Conservation (phyloP, 1,140 invertebrate species). For the Bombus soroeensis region DNA sequence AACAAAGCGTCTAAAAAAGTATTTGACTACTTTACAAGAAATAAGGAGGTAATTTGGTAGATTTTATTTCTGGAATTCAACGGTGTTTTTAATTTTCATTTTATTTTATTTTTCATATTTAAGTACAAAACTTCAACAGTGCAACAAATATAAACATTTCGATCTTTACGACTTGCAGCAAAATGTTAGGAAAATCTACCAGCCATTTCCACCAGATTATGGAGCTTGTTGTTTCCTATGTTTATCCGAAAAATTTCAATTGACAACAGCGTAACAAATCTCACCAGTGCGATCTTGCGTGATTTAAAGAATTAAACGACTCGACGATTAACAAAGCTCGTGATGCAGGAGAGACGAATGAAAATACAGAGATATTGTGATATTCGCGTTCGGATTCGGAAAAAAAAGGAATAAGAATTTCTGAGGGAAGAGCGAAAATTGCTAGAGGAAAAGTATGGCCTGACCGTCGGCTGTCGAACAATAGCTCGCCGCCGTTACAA, state of each 20-base stretch:
- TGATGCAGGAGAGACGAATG: background rate
- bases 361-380: background rate
- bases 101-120: too few relatives aligned
- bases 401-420: background rate
- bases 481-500: conserved; percentile 11
- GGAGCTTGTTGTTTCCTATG: background rate
- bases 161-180: too few relatives aligned
- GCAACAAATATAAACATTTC: too few relatives aligned
- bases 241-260: background rate
- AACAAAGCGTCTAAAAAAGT: too few relatives aligned
- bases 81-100: too few relatives aligned
- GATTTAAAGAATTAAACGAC: background rate
- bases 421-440: conserved; percentile 6
- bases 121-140: too few relatives aligned
- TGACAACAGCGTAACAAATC: background rate
- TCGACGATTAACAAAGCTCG: background rate
- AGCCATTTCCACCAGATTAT: too few relatives aligned
- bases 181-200: too few relatives aligned
- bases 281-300: background rate
- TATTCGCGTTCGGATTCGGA: background rate
- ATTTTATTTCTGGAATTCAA: too few relatives aligned
- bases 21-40: too few relatives aligned
- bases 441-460: background rate
- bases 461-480: conserved; percentile 19
- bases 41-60: too few relatives aligned